These are phyloP conservation scores for Horisme vitalbata DNA, from an alignment of 2,888 invertebrate species.

Conservation along the genomic window DNA sequence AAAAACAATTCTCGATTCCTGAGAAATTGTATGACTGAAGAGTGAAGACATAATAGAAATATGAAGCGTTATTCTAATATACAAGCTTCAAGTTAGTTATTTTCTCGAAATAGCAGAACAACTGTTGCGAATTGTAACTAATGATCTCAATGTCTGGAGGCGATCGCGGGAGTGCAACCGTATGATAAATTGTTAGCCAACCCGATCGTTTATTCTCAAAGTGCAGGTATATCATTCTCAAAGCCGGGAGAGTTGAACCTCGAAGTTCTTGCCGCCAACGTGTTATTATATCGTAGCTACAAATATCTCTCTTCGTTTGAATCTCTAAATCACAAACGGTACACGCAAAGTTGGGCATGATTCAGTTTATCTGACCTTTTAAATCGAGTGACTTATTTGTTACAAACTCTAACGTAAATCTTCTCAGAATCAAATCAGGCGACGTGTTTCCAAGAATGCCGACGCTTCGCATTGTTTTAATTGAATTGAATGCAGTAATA, in stretches of 20 bases:
- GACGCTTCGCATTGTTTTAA: conserved; percentile 50
- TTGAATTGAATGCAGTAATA: conserved; percentile 54
- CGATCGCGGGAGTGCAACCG: conserved; percentile 54
- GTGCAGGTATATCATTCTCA: conserved; percentile 48
- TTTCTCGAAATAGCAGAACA: conserved; percentile 60
- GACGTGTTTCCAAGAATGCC: conserved; percentile 39
- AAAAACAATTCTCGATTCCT: conserved; percentile 26
- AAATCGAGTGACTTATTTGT: conserved; percentile 8
- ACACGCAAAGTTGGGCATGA: conserved; percentile 6
- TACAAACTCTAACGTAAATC: conserved; percentile 8
- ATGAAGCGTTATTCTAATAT: conserved; percentile 43
- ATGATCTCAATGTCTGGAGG: conserved; percentile 58
- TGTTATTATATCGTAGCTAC: conserved; percentile 37
- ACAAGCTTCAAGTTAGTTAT: conserved; percentile 46
- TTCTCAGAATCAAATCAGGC: conserved; percentile 18
- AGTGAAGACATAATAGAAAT: conserved; percentile 16
- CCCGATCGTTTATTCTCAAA: conserved; percentile 54
- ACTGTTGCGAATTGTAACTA: conserved; percentile 69
- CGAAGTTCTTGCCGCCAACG: conserved; percentile 25
- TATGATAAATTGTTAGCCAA: conserved; percentile 62
- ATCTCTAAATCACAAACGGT: conserved; percentile 20
- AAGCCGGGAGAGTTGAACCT: conserved; percentile 35
- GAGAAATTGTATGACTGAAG: conserved; percentile 25
- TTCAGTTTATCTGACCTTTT: conserved; percentile 11
- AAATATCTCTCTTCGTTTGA: conserved; percentile 26